phyloP scores from a whole-genome alignment of 2,113 vertebrate genomes.

The Grammomys dolichurus region DNA sequence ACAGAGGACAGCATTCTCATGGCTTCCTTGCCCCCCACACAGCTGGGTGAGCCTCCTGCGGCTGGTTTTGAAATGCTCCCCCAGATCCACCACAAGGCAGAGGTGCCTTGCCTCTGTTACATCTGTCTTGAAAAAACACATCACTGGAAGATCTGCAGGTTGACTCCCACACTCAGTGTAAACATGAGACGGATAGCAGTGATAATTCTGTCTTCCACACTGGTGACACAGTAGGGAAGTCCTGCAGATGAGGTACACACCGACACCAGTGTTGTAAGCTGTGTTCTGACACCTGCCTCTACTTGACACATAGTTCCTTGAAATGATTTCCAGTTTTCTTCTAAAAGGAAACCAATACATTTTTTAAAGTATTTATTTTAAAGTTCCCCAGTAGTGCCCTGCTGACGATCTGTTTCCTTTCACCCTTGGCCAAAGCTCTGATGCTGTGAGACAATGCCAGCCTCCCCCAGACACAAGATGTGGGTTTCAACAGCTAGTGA shows the following conservation, averaged over 20 bases:
- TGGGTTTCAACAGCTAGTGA: background rate
- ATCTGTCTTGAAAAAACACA: accelerated
- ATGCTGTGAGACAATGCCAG: background rate
- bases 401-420: background rate
- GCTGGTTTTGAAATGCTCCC: no score
- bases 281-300: background rate
- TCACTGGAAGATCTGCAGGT: background rate
- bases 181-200: background rate
- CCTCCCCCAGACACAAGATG: background rate
- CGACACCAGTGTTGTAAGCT: background rate
- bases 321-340: background rate
- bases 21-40: background rate
- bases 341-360: no score
- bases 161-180: no score
- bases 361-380: background rate
- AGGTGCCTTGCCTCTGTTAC: background rate
- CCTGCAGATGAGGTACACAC: background rate
- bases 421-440: background rate
- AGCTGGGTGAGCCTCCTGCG: accelerated
- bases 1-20: background rate
- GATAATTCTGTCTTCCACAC: background rate
- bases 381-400: background rate
- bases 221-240: background rate
- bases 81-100: no score
- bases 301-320: background rate